Evolutionary conservation across 2,888 invertebrate genomes (phyloP), one percentile per base, ranked within the genome.

Genomic region (Empis livida): DNA sequence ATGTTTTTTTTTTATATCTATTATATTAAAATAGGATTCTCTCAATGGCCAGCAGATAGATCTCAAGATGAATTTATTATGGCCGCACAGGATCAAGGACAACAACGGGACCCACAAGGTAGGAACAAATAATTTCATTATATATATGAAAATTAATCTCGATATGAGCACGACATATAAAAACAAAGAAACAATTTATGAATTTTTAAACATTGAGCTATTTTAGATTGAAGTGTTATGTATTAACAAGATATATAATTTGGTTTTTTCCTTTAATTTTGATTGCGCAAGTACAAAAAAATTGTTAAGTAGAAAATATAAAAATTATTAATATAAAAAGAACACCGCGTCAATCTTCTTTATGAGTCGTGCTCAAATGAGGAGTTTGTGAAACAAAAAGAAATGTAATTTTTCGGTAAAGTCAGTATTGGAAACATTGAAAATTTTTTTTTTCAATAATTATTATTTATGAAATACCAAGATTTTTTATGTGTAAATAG

Each of bases 101-200:
- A 69, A 61, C 86, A 86, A 72, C 80, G 88, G 73, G 89, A 89
- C 75, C 84, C 86, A 70, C 88, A 89, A 89, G 89, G 89, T 89
- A 87, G 84, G 87, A 64, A 51, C 43, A 46, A 31, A n/a, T 23
- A 42, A 46, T 50, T 44, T 45, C 46, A 35, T 42, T 31, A 31
- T 42, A 41, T 31, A 43, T 41, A 31, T 32, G 31, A 40, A 43
- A 38, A 38, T 14, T 13, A 31, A 41, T 23, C 14, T 27, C 27
- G 39, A 39, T 38, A 17, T 43, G 47, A 45, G 43, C 45, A 44
- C 43, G 47, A 46, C 48, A 47, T 46, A 47, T 48, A 48, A 49
- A 53, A 45, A 38, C 6, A 38, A 38, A 35, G n/a, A 13, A 5
- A 32, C 32, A 32, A 32, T 31, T 11, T 35, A n/a, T n/a, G 42